Base-by-base conservation (phyloP, 1,140 invertebrate species). In the Apocrypta bakeri region DNA sequence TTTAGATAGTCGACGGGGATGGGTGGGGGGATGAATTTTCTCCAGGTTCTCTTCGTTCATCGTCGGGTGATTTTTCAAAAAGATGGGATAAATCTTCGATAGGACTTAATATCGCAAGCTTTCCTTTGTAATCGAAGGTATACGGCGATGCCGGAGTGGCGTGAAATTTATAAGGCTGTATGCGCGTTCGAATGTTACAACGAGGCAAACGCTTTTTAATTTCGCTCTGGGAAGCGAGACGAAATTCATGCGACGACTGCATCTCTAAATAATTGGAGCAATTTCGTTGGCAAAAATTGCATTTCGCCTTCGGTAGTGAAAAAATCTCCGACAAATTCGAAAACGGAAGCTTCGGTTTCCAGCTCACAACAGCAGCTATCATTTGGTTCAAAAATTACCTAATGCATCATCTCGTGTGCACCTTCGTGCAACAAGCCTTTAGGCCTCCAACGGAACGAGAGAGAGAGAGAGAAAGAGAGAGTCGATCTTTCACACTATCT, bases 381-480 rank as follows among this genome's bases (percentile, higher is more conserved):
- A 79, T 48, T 69, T 29, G 48, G 48, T n/a, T 25, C 7, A 79
- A 8, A 79, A 72, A 79, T 79, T 71, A 61, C 66, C 66, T 63
- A 72, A 61, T 79, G 69, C 68, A 72, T n/a, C n/a, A n/a, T 72
- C 56, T 63, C 24, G 24, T 66, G 63, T 66, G 48, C 68, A 74
- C 25, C 61, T 74, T 73, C 71, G 71, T 81, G 79, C 56, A 17
- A 63, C 71, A 63, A 74, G 79, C 79, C 79, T 81, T 81, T 74
- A 66, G 79, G 79, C 71, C 29, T 29, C 48, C 31, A 72, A 9
- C 33, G 29, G 63, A 25, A 4, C 21, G 48, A 72, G 66, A n/a
- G n/a, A 48, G 25, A 69, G 61, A 48, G 42, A 56, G n/a, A n/a
- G n/a, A n/a, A n/a, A n/a, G n/a, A 17, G 48, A n/a, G 4, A 1